A percentile compares a stretch with the other conserved stretches of the same genome.
Conservation (phyloP, 2,888 invertebrate genomes). For the Catocala fraxini region DNA sequence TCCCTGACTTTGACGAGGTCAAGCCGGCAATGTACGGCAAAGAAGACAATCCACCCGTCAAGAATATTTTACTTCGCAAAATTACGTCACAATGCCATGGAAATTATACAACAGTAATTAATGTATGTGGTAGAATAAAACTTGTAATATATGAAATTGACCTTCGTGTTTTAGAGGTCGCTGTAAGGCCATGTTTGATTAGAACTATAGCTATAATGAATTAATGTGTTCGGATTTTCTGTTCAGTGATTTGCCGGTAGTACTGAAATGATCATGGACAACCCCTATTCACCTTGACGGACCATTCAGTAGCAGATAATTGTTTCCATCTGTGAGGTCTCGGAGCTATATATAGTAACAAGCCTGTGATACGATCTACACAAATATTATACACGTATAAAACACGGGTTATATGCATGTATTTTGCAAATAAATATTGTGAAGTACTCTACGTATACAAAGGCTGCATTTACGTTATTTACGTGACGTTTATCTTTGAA, state of each 20-base stretch:
- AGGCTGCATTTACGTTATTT: no score
- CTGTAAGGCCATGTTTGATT: slow-evolving; percentile 62
- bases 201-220: slow-evolving; percentile 38
- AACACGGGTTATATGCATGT: neutral
- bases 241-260: slow-evolving; percentile 48
- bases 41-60: slow-evolving; percentile 59
- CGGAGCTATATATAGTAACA: slow-evolving; percentile 22
- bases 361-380: neutral
- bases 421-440: no score
- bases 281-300: slow-evolving; percentile 34
- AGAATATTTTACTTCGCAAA: slow-evolving; percentile 44
- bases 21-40: slow-evolving; percentile 59
- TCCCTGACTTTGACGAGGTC: slow-evolving; percentile 77
- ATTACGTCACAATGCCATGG: slow-evolving; percentile 61
- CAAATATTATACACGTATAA: neutral
- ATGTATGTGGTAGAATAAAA: slow-evolving; percentile 44
- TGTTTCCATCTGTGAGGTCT: slow-evolving; percentile 36
- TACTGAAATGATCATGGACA: slow-evolving; percentile 10
- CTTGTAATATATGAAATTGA: slow-evolving; percentile 44
- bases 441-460: no score
- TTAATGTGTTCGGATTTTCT: slow-evolving; percentile 33
- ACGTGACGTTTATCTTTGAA: slow-evolving; percentile 1
- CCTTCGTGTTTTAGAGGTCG: slow-evolving; percentile 67
- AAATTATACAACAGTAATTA: slow-evolving; percentile 49
- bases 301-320: slow-evolving; percentile 28